Base-by-base conservation (phyloP, 2,888 invertebrate species). In the Xestobium rufovillosum region DNA sequence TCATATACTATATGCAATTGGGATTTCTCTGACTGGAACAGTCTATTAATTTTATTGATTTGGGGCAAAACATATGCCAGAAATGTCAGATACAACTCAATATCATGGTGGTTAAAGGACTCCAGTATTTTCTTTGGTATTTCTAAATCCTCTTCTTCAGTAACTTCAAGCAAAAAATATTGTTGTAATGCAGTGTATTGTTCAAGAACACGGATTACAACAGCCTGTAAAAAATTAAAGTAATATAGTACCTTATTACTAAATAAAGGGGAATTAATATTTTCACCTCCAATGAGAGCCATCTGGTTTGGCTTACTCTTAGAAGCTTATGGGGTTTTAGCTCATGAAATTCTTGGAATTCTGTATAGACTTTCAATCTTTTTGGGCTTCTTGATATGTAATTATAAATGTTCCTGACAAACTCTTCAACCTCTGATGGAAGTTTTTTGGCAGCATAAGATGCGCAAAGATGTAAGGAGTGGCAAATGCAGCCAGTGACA, bases 311-410 rank as follows among this genome's bases (percentile, higher is more conserved):
- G 13, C 49, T 41, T 9, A 48, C 41, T 26, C 45, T 45, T 8
- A 58, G 33, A 13, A 57, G 40, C 47, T 53, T 53, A 31, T 54
- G 51, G 2, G 47, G 47, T 41, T 51, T 45, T 3, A 48, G 37
- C 33, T 51, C 32, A 11, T 46, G 44, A 41, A 52, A 53, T 11
- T 31, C 34, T 39, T 56, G 56, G 38, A 48, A 55, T 36, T 53
- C 43, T 37, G 44, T 39, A 30, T 50, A 48, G n/a, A 48, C 46
- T 4, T 31, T 35, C 19, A 42, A 36, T 36, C 55, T 37, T 46
- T 58, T 57, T 14, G 44, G 34, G 39, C 59, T 57, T 26, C 53
- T 38, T 3, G 48, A 35, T 36, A 57, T 53, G 43, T 45, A 55
- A 25, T 39, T 40, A 38, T 49, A 50, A n/a, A 54, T 40, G 25